Conservation (phyloP, 2,113 vertebrate genomes). For the Salvelinus sp. region DNA sequence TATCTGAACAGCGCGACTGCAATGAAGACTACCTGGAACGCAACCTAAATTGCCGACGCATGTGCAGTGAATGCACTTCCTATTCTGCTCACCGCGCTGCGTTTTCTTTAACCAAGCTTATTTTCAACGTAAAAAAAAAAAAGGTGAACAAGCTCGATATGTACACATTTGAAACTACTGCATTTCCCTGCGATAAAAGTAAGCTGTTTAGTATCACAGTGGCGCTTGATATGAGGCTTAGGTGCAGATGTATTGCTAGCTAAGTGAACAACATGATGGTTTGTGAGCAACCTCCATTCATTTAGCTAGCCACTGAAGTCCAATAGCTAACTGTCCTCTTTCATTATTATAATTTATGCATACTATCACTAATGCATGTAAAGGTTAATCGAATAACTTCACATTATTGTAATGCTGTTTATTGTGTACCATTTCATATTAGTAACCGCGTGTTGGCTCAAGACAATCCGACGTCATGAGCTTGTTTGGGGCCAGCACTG, state of each 20-base stretch:
- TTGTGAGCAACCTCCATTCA: no score
- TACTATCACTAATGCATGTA: no score
- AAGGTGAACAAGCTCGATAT: background rate
- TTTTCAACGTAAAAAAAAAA: background rate
- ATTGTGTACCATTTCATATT: background rate
- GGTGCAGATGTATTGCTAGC: no score
- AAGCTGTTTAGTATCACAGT: background rate
- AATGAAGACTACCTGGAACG: background rate
- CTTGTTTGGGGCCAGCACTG: background rate
- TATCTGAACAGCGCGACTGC: background rate
- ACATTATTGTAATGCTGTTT: background rate
- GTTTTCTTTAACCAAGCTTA: background rate
- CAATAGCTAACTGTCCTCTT: no score
- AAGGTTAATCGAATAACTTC: no score
- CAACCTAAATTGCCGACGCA: no score
- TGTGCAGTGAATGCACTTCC: background rate
- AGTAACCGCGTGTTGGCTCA: background rate
- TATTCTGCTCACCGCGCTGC: background rate
- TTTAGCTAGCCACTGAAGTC: no score
- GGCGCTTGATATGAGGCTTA: background rate
- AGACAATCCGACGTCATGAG: background rate
- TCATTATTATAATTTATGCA: no score
- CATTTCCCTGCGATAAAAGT: background rate
- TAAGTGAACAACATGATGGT: no score
- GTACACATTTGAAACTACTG: background rate